A percentile compares a stretch with the other conserved stretches of the same genome.
Conservation (phyloP, 2,888 invertebrate species). For the Lobophora halterata region DNA sequence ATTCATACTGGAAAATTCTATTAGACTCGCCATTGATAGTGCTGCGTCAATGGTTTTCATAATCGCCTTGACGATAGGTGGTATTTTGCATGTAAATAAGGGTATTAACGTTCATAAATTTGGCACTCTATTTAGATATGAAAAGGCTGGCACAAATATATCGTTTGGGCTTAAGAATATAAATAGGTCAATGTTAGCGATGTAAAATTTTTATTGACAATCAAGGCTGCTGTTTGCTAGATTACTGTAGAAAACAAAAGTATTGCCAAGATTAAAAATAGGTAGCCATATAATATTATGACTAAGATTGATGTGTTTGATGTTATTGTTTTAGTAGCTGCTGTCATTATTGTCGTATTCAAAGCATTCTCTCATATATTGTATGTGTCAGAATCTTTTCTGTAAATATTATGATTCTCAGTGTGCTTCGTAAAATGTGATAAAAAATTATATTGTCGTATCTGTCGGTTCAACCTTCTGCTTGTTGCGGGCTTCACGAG, state of each 20-base stretch:
- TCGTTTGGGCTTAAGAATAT: slow-evolving; percentile 30
- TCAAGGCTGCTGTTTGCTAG: slow-evolving; percentile 60
- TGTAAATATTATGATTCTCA: slow-evolving; percentile 25
- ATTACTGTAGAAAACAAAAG: slow-evolving; percentile 39
- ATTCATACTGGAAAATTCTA: too few species aligned
- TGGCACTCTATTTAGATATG: slow-evolving; percentile 13
- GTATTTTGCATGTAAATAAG: slow-evolving; percentile 1
- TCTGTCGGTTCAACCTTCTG: slow-evolving; percentile 13
- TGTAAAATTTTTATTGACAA: slow-evolving; percentile 43
- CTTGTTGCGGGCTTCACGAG: slow-evolving; percentile 17
- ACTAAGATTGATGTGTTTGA: slow-evolving; percentile 27
- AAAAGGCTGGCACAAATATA: slow-evolving; percentile 33
- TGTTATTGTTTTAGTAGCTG: slow-evolving; percentile 28
- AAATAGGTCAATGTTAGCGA: slow-evolving; percentile 43
- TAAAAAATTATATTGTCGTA: slow-evolving; percentile 25
- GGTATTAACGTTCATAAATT: slow-evolving; percentile 7
- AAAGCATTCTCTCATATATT: slow-evolving; percentile 22
- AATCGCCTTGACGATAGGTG: neutral
- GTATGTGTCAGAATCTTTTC: slow-evolving; percentile 29
- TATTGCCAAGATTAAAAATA: slow-evolving; percentile 41
- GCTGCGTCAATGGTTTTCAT: neutral
- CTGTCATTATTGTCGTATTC: slow-evolving; percentile 15
- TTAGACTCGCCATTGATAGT: slow-evolving; percentile 7
- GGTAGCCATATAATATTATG: slow-evolving; percentile 22
- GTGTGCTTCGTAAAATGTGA: slow-evolving; percentile 35